A percentile compares a stretch with the other conserved stretches of the same genome.
Evolutionary conservation across 2,113 vertebrate genomes (phyloP).

Genomic region (Rattus norvegicus): DNA sequence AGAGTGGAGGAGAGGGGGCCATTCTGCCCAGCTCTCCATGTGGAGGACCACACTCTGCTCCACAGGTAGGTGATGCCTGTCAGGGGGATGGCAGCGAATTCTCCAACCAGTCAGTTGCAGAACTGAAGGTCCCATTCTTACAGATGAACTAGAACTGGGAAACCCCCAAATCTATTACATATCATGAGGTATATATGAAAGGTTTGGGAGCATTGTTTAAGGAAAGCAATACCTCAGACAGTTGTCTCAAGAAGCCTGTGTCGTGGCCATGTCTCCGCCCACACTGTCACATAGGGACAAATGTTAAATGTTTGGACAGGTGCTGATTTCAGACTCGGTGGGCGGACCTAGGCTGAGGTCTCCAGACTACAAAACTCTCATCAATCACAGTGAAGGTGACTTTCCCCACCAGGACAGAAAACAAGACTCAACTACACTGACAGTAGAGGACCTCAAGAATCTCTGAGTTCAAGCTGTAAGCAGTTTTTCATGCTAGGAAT

Average conservation of each 20-base stretch:
- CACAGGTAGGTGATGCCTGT: not conserved
- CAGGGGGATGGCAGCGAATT: not conserved
- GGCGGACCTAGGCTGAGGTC: not conserved
- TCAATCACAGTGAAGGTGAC: not conserved
- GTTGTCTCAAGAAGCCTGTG: not conserved
- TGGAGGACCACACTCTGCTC: not conserved
- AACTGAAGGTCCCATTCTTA: not conserved
- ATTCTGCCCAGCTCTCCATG: not conserved
- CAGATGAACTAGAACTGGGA: not conserved
- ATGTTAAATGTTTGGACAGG: not conserved
- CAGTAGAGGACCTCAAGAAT: not conserved
- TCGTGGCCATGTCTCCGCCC: not conserved
- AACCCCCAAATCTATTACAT: not conserved
- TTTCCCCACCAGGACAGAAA: not conserved
- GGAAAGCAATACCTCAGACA: not conserved
- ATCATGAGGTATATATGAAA: not conserved
- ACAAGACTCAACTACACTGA: not conserved
- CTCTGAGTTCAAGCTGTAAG: not conserved
- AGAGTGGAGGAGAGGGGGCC: not conserved
- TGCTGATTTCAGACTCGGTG: not conserved
- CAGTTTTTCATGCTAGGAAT: not conserved
- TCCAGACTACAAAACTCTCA: not conserved
- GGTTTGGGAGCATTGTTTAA: not conserved
- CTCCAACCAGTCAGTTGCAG: not conserved
- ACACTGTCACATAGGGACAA: not conserved